These are phyloP conservation scores for Australoheros facetus DNA, from an alignment of 2,797 vertebrate genomes.

Conservation along the genomic window DNA sequence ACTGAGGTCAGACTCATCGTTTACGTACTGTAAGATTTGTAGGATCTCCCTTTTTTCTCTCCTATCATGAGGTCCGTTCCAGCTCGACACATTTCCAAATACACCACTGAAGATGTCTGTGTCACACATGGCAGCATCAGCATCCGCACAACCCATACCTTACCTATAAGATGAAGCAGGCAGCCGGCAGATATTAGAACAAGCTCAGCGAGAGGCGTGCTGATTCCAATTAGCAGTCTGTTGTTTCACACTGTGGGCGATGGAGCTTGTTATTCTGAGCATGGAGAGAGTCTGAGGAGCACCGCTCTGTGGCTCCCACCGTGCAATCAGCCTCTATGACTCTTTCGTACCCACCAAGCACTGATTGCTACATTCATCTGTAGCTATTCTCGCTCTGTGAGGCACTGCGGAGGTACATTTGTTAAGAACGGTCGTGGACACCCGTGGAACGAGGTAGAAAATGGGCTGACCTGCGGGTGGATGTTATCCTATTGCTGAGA, in stretches of 20 bases:
- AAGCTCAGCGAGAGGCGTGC: slow-evolving; percentile 73
- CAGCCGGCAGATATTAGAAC: slow-evolving; percentile 73
- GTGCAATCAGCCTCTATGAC: slow-evolving; percentile 79
- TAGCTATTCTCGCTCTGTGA: slow-evolving; percentile 60
- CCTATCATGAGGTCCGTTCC: slow-evolving; percentile 5
- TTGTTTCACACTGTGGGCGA: slow-evolving; percentile 80
- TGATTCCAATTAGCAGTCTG: slow-evolving; percentile 83
- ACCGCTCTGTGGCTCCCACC: slow-evolving; percentile 67
- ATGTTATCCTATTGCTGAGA: slow-evolving; percentile 29
- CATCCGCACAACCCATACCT: slow-evolving; percentile 49
- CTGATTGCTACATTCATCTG: slow-evolving; percentile 79
- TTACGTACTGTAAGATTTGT: neutral
- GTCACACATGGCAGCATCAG: slow-evolving; percentile 52
- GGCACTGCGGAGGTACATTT: slow-evolving; percentile 66
- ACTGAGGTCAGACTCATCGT: neutral
- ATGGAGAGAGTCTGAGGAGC: slow-evolving; percentile 75
- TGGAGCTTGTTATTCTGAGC: slow-evolving; percentile 78
- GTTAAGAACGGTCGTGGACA: slow-evolving; percentile 59
- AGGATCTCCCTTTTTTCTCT: neutral
- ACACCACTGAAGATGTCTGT: slow-evolving; percentile 8
- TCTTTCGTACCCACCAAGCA: slow-evolving; percentile 70
- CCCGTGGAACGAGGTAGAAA: slow-evolving; percentile 60
- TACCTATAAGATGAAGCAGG: slow-evolving; percentile 56
- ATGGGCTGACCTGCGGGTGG: slow-evolving; percentile 42
- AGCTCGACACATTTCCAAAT: slow-evolving; percentile 11